Conservation (phyloP, 2,113 vertebrate genomes). For the Archocentrus centrarchus region DNA sequence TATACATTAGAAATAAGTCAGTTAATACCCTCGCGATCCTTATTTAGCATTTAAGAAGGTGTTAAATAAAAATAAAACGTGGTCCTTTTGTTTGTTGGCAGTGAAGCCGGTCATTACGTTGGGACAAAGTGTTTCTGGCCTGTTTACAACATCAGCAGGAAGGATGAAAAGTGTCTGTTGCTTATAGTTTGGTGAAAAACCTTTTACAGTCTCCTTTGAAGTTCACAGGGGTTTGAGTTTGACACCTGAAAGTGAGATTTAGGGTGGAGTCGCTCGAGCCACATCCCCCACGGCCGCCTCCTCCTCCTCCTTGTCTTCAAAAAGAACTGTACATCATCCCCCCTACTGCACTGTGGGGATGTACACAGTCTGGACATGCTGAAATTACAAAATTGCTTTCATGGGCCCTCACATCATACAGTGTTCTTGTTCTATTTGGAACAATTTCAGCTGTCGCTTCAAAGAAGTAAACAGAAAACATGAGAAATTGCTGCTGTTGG, state of each 20-base stretch:
- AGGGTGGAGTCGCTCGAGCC: neutral
- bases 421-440: neutral
- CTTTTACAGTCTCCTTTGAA: neutral
- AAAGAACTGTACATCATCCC: conserved; percentile 2
- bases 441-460: fast-evolving
- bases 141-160: neutral
- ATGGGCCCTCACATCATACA: neutral
- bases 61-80: neutral
- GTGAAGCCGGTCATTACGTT: neutral
- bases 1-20: neutral
- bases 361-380: neutral
- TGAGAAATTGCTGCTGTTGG: conserved; percentile 23
- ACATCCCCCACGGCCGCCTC: fast-evolving
- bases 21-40: neutral
- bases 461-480: neutral
- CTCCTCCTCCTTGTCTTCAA: neutral
- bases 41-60: neutral
- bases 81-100: neutral
- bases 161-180: neutral
- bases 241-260: conserved; percentile 11
- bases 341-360: neutral
- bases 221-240: neutral
- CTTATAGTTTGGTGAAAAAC: fast-evolving
- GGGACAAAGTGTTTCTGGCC: neutral
- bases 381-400: conserved; percentile 20